Evolutionary conservation across 2,888 invertebrate genomes (phyloP), one percentile per base, ranked within the genome.

Genomic region (Zonitis immaculata): DNA sequence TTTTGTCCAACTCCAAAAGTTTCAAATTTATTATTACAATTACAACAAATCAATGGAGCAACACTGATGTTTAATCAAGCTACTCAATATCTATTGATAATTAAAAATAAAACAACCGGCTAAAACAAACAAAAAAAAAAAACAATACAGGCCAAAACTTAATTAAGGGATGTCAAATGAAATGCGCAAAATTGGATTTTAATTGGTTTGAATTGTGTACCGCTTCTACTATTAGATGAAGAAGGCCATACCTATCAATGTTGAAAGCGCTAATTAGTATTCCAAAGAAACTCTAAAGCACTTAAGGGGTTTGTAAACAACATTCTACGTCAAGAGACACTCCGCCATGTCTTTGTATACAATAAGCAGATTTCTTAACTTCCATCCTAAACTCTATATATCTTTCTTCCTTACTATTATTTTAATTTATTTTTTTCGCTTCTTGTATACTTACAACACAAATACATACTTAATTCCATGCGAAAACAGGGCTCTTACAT

Each of bases 351-450:
- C 58, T 62, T 58, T 62, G 60, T 60, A 60, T 60, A 59, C 52
- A 54, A 59, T 61, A 61, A 57, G 56, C 54, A 60, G 59, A 62
- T 62, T 60, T 58, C 60, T 58, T 54, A 50, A 47, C 47, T 48
- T 27, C 45, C 6, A 45, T 27, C 39, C 9, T 18, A 3, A 35
- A 9, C 6, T 20, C 18, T 39, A n/a, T 6, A 5, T 39, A 1
- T 18, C 11, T 39, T 16, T 8, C 18, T 5, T 11, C 6, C 18
- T n/a, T n/a, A 22, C 20, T 8, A 14, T 11, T n/a, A n/a, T n/a
- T n/a, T n/a, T n/a, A n/a, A n/a, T n/a, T n/a, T n/a, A n/a, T n/a
- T n/a, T 6, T 11, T 39, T 11, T 11, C n/a, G 11, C 20, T n/a
- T 8, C n/a, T 0, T 18, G 11, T 20, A 20, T 11, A 39, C 39